Conservation (phyloP, 2,797 vertebrate species). For the Anabas testudineus region DNA sequence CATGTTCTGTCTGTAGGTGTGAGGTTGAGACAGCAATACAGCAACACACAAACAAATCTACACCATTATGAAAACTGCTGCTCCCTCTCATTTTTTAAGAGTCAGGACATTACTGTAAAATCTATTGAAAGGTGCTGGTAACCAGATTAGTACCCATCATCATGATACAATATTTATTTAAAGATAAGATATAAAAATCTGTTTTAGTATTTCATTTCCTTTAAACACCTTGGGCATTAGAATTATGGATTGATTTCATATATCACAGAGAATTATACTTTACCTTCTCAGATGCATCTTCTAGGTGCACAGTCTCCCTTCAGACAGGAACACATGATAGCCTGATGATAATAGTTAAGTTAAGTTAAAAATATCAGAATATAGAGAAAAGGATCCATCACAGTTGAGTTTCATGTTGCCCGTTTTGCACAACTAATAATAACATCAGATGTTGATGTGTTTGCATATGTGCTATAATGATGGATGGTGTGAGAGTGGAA, state of each 20-base stretch:
- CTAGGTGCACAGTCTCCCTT: background rate
- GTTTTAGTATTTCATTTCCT: background rate
- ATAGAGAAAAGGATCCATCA: background rate
- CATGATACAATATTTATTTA: background rate
- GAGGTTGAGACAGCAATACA: constrained; percentile 28
- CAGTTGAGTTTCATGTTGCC: background rate
- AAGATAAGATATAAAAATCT: constrained; percentile 9
- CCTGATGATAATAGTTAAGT: background rate
- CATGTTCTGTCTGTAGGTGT: constrained; percentile 36
- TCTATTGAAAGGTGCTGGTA: constrained; percentile 16
- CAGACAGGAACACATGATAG: background rate
- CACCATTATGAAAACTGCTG: constrained; percentile 36
- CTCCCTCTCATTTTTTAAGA: constrained; percentile 14
- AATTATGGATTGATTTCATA: background rate
- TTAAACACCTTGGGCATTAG: background rate
- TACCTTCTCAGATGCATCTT: background rate
- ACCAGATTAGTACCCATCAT: background rate
- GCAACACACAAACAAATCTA: constrained; percentile 49
- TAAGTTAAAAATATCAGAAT: background rate
- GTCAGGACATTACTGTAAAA: constrained; percentile 3
- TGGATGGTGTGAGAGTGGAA: no score
- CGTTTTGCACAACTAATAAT: background rate
- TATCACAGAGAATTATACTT: background rate
- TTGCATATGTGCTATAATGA: no score
- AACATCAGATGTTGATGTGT: background rate